Percentiles rank a stretch among this genome's conserved stretches.
These are phyloP conservation scores for Rhinella marina DNA, from an alignment of 2,797 vertebrate genomes.

Conservation along the genomic window DNA sequence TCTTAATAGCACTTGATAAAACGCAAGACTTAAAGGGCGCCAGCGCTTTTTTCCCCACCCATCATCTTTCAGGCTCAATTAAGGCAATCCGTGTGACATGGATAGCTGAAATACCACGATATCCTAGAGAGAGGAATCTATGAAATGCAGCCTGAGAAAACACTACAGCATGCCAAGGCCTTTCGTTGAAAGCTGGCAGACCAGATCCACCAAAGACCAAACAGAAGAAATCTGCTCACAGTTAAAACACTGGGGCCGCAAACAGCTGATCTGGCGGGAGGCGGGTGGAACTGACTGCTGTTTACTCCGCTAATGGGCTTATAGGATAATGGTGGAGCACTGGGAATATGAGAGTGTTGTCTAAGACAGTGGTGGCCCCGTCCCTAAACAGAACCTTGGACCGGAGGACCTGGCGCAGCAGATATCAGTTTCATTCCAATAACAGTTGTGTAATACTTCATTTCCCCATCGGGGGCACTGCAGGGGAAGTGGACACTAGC, in stretches of 20 bases:
- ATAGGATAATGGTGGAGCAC: background rate
- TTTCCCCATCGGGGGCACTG: background rate
- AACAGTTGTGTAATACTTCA: background rate
- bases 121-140: background rate
- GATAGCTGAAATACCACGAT: background rate
- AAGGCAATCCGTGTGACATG: background rate
- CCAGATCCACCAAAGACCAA: background rate
- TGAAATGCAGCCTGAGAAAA: background rate
- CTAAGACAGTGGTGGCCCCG: background rate
- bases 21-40: background rate
- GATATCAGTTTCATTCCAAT: background rate
- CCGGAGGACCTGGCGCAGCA: background rate
- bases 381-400: background rate
- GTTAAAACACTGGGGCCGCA: background rate
- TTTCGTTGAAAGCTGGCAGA: background rate
- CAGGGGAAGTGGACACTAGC: background rate
- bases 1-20: background rate
- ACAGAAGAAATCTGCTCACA: background rate
- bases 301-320: no score
- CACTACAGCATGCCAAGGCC: background rate
- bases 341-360: background rate
- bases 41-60: background rate
- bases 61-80: background rate
- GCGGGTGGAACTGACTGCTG: no score
- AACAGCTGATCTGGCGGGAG: background rate